Evolutionary conservation across 2,797 vertebrate genomes (phyloP).

Genomic region (Chanos chanos): DNA sequence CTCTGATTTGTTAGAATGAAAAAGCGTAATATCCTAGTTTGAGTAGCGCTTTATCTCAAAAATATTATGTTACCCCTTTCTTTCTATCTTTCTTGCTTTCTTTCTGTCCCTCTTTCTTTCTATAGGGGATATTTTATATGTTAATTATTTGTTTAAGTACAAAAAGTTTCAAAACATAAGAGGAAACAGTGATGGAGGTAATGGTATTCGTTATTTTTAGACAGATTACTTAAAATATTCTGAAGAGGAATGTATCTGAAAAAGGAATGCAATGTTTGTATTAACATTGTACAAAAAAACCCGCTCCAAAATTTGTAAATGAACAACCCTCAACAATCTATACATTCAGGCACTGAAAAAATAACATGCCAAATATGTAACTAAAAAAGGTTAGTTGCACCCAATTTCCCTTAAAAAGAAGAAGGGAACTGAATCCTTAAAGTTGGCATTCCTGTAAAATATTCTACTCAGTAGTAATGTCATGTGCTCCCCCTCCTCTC

Average conservation of each 20-base stretch:
- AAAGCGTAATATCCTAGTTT: slow-evolving; percentile 48
- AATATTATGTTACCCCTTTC: neutral
- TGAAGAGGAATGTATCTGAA: slow-evolving; percentile 80
- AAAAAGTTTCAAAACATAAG: slow-evolving; percentile 57
- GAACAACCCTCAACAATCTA: slow-evolving; percentile 80
- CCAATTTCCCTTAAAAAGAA: slow-evolving; percentile 71
- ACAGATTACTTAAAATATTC: slow-evolving; percentile 65
- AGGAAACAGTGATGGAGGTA: slow-evolving; percentile 68
- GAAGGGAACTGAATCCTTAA: slow-evolving; percentile 73
- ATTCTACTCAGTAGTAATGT: slow-evolving; percentile 75
- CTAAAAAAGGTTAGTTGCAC: slow-evolving; percentile 78
- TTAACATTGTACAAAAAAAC: slow-evolving; percentile 76
- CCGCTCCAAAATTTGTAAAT: slow-evolving; percentile 76
- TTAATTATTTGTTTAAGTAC: slow-evolving; percentile 61
- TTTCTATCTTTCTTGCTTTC: neutral
- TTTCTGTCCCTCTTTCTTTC: slow-evolving; percentile 18
- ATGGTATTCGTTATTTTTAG: slow-evolving; percentile 74
- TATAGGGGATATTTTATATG: slow-evolving; percentile 3
- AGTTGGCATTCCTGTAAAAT: slow-evolving; percentile 74
- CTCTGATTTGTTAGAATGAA: slow-evolving; percentile 61
- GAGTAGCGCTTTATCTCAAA: neutral
- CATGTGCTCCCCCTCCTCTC: slow-evolving; percentile 57
- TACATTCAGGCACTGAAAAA: slow-evolving; percentile 82
- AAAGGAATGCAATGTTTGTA: slow-evolving; percentile 80
- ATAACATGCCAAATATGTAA: slow-evolving; percentile 80